Conservation (phyloP, 53 echinoderm and acorn worm species). For the Crossaster papposus region DNA sequence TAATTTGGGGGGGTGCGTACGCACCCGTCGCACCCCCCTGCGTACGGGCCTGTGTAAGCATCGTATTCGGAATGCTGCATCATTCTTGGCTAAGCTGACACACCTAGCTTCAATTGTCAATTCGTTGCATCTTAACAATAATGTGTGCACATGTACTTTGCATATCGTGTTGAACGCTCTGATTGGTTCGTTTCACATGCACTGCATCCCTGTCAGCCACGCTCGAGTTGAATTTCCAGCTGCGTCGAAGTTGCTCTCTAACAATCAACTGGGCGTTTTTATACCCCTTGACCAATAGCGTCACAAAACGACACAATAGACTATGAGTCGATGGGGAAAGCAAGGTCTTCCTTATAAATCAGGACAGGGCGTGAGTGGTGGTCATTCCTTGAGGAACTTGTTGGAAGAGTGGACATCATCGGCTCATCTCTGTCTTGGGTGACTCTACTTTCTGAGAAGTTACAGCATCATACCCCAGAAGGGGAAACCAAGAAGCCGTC, state of each 20-base stretch:
- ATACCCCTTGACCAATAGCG: conserved; percentile 6
- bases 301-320: not conserved
- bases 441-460: not conserved
- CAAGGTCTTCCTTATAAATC: not conserved
- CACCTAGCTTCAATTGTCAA: not conserved
- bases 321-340: no score
- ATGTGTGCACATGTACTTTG: not conserved
- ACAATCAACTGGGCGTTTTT: not conserved
- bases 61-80: no score
- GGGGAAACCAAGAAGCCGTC: not conserved
- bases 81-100: not conserved
- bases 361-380: not conserved
- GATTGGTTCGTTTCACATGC: not conserved
- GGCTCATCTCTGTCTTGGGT: no score
- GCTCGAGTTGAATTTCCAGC: not conserved
- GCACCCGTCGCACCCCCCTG: no score
- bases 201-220: not conserved
- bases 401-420: not conserved
- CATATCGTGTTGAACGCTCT: not conserved
- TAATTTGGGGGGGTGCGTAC: no score
- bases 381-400: not conserved
- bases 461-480: not conserved
- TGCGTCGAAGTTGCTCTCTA: not conserved
- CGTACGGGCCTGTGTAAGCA: no score
- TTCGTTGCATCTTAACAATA: not conserved